phyloP scores from a whole-genome alignment of 2,797 vertebrate genomes.

The Steatocranus sp. region DNA sequence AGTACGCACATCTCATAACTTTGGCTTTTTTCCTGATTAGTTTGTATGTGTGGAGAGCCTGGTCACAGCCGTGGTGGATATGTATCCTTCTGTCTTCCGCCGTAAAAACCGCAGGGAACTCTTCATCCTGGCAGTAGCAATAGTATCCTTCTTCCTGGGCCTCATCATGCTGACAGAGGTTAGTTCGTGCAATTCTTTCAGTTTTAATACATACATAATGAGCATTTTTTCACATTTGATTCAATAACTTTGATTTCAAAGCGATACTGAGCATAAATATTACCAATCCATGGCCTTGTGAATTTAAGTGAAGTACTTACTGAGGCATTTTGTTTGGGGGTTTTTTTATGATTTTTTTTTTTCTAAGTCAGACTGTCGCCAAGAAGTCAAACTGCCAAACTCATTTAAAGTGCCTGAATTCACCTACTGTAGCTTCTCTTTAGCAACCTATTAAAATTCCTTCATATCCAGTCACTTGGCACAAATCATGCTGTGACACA shows the following conservation, averaged over 20 bases:
- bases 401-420: background rate
- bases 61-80: conserved; percentile 91
- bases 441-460: background rate
- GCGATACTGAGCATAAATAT: background rate
- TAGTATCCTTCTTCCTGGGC: conserved; percentile 86
- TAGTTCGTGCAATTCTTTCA: background rate
- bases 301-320: background rate
- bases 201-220: background rate
- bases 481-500: background rate
- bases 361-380: background rate
- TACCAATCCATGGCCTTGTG: background rate
- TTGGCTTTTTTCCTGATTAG: conserved; percentile 55
- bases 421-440: background rate
- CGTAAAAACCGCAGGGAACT: conserved; percentile 89
- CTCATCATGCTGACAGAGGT: conserved; percentile 97
- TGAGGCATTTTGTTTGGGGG: rapidly evolving
- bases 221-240: background rate
- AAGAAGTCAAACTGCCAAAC: background rate
- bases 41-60: conserved; percentile 96
- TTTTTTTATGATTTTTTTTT: background rate
- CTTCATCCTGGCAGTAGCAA: conserved; percentile 84
- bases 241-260: background rate
- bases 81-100: conserved; percentile 88
- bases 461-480: background rate
- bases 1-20: background rate